Conservation (phyloP, 2,113 vertebrate genomes). For the Prionailurus bengalensis region DNA sequence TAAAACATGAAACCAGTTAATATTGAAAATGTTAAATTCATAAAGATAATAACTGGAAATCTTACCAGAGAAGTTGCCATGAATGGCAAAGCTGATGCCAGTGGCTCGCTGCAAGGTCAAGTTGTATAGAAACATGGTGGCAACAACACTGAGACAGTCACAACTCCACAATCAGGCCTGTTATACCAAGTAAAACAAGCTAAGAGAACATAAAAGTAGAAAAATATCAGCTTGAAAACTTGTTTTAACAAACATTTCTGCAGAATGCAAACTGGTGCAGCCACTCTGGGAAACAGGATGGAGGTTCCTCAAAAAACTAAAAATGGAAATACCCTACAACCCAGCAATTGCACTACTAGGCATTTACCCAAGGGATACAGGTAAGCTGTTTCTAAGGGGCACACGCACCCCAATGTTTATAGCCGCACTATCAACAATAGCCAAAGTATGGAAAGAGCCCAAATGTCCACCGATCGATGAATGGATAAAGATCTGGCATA, state of each 20-base stretch:
- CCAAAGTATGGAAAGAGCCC: no score
- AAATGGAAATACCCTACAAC: no score
- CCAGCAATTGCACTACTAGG: no score
- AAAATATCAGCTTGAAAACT: neutral
- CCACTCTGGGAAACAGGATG: no score
- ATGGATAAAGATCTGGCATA: no score
- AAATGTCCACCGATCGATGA: no score
- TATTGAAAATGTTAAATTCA: neutral
- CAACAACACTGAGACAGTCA: neutral
- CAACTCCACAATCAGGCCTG: slow-evolving; percentile 17
- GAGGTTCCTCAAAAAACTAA: no score
- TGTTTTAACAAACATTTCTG: neutral
- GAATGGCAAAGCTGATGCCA: slow-evolving; percentile 98
- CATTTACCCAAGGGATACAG: no score
- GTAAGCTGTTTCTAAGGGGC: no score
- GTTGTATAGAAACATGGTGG: slow-evolving; percentile 98
- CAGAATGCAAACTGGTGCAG: no score
- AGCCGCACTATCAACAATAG: no score
- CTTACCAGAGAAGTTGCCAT: slow-evolving; percentile 99
- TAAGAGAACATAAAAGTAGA: neutral
- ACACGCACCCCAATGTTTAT: no score
- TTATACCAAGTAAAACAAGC: slow-evolving; percentile 62
- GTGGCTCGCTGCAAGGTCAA: slow-evolving; percentile 97
- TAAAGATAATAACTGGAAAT: rapidly evolving
- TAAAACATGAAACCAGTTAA: neutral